Evolutionary conservation across 2,113 vertebrate genomes (phyloP).

Genomic region (Crotophaga sulcirostris): DNA sequence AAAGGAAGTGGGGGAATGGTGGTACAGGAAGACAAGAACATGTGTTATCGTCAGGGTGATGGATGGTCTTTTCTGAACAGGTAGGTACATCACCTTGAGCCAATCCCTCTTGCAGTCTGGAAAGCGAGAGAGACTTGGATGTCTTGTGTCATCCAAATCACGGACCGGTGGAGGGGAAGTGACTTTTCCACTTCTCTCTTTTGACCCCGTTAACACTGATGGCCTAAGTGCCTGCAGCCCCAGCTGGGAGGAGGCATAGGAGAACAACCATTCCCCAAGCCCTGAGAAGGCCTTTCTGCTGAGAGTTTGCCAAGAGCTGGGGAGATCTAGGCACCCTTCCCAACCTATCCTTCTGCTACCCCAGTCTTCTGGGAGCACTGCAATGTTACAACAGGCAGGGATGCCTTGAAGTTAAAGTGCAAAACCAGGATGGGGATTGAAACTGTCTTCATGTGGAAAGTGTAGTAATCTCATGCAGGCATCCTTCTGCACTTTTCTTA

Average conservation of each 20-base stretch:
- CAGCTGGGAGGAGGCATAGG: not conserved
- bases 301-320: not conserved
- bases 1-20: not conserved
- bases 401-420: not conserved
- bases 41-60: too few species aligned
- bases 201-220: not conserved
- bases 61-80: not conserved
- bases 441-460: accelerated
- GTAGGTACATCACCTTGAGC: not conserved
- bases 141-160: not conserved
- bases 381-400: not conserved
- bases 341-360: not conserved
- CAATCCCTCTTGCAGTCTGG: not conserved
- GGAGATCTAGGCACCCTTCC: not conserved
- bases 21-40: not conserved
- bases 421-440: not conserved
- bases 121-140: not conserved
- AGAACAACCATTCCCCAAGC: not conserved
- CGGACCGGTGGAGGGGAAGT: accelerated
- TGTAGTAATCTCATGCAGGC: accelerated
- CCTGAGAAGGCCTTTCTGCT: not conserved
- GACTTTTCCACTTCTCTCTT: not conserved
- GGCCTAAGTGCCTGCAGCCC: accelerated
- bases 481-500: accelerated
- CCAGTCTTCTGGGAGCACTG: not conserved